These are phyloP conservation scores for Callopanchax toddi DNA, from an alignment of 2,113 vertebrate species.

Conservation along the genomic window DNA sequence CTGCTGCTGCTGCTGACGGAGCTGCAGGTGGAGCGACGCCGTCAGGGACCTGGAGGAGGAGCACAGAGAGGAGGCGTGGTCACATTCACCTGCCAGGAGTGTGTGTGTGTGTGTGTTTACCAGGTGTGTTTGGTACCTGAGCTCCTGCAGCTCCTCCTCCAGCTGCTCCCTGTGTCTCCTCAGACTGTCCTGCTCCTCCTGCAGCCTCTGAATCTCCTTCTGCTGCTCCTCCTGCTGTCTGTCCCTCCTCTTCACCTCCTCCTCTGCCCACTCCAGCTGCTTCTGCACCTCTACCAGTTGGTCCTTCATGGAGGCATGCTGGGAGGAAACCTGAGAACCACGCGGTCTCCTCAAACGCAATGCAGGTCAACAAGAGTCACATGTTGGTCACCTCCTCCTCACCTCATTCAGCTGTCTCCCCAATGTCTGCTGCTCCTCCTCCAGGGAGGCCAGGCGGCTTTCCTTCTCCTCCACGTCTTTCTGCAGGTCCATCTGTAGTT, in stretches of 20 bases:
- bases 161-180: constrained; percentile 72
- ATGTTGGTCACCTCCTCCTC: constrained; percentile 28
- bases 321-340: constrained; percentile 66
- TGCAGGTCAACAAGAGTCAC: not conserved
- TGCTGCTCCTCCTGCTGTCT: constrained; percentile 77
- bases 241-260: constrained; percentile 47
- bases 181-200: constrained; percentile 67
- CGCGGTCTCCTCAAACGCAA: not conserved
- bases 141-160: constrained; percentile 76
- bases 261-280: constrained; percentile 54
- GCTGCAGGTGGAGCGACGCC: constrained; percentile 78
- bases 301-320: constrained; percentile 54
- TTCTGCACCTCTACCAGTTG: constrained; percentile 70
- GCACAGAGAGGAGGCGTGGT: not conserved
- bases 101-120: too few relatives aligned
- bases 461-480: constrained; percentile 64
- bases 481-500: constrained; percentile 48
- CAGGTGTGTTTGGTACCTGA: constrained; percentile 72
- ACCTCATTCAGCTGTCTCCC: constrained; percentile 77
- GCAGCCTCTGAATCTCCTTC: constrained; percentile 73
- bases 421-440: constrained; percentile 57
- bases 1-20: constrained; percentile 79
- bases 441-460: constrained; percentile 19
- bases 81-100: not conserved
- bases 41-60: constrained; percentile 71